A percentile compares a stretch with the other conserved stretches of the same genome.
Conservation (phyloP, 2,113 vertebrate genomes). For the Oryctolagus cuniculus region DNA sequence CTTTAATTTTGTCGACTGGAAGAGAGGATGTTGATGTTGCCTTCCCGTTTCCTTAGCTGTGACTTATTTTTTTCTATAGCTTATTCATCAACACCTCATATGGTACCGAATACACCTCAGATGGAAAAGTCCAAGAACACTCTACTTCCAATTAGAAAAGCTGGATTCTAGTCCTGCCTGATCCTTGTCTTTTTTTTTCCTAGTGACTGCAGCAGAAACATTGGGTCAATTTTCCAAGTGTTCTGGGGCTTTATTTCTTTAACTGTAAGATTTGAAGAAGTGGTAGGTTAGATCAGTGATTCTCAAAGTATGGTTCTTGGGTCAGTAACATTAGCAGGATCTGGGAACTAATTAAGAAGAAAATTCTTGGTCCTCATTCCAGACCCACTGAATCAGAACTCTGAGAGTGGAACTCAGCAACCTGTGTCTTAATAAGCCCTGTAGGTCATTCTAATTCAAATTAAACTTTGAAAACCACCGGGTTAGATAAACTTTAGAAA, state of each 20-base stretch:
- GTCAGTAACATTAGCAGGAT: neutral
- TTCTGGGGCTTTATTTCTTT: neutral
- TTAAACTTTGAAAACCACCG: constrained; percentile 38
- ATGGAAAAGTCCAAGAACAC: neutral
- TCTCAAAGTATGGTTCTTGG: neutral
- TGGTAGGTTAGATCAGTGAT: neutral
- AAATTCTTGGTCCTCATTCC: neutral
- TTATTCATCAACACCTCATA: constrained; percentile 44
- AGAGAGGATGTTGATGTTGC: constrained; percentile 66
- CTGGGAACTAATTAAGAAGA: neutral
- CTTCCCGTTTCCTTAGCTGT: constrained; percentile 29
- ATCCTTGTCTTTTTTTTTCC: constrained; percentile 3
- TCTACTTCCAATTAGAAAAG: neutral
- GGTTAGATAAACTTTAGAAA: constrained; percentile 60
- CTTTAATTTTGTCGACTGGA: constrained; percentile 70
- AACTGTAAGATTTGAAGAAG: neutral
- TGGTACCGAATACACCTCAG: neutral
- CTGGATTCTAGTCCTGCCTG: neutral
- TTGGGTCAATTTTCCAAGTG: neutral
- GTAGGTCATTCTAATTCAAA: neutral
- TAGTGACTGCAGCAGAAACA: neutral
- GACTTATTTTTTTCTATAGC: constrained; percentile 49
- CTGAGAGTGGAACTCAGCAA: neutral
- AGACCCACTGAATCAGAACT: neutral
- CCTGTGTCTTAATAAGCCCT: neutral